Evolutionary conservation across 2,113 vertebrate species (phyloP).

Genomic region (Chaetura pelagica): DNA sequence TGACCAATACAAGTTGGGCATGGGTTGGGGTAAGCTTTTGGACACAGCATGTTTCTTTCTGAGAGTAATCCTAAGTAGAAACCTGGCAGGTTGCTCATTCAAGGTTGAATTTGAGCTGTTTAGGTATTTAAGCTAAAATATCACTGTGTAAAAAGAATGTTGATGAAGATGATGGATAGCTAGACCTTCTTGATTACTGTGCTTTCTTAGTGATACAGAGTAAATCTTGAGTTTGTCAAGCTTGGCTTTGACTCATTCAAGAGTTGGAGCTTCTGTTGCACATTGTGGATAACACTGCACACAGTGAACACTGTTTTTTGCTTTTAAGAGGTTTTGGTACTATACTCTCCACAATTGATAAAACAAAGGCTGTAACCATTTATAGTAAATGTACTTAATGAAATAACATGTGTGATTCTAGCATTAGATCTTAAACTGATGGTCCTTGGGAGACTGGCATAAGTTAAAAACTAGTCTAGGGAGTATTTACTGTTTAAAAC

Average conservation of each 20-base stretch:
- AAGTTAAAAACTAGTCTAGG: constrained; percentile 46
- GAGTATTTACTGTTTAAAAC: constrained; percentile 25
- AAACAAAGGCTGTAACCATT: background rate
- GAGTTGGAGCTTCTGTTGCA: background rate
- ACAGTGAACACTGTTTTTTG: background rate
- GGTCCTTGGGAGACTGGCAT: constrained; percentile 33
- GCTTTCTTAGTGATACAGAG: background rate
- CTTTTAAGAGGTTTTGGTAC: background rate
- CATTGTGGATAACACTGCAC: background rate
- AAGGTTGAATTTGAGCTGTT: background rate
- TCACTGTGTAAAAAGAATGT: background rate
- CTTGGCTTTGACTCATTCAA: background rate
- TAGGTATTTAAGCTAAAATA: background rate
- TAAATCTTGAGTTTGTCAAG: constrained; percentile 9
- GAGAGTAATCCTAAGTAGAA: background rate
- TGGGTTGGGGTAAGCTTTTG: background rate
- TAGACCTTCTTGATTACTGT: background rate
- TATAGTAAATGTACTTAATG: constrained; percentile 7
- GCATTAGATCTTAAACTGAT: constrained; percentile 26
- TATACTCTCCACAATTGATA: background rate
- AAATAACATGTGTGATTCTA: background rate
- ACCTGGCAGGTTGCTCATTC: background rate
- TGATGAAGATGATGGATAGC: background rate
- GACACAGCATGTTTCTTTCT: background rate
- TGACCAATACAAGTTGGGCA: background rate